Evolutionary conservation across 2,888 invertebrate genomes (phyloP), one percentile per base, ranked within the genome.

Genomic region (Tetragnatha montana): DNA sequence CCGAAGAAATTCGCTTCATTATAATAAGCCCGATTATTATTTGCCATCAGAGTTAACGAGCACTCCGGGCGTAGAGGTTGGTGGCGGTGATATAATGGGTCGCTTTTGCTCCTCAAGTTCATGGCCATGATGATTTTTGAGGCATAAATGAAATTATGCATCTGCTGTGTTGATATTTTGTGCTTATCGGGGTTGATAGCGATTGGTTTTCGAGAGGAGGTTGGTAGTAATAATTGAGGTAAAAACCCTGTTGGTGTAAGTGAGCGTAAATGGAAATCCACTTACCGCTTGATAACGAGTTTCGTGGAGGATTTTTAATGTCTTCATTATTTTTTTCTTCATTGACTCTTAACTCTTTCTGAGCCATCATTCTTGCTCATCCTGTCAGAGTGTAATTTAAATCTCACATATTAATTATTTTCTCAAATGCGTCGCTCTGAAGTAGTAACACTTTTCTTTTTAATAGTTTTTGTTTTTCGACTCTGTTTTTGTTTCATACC

Each of bases 1-100:
- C 89, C 76, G 81, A 75, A 81, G 81, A 89, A 89, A 71, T 81
- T 89, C 78, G 51, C 76, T 86, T 89, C 84, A 76, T 89, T 89
- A 78, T 81, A 75, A 78, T 78, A 76, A 75, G 76, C 75, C n/a
- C 69, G 50, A 78, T 85, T 85, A 78, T 85, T 85, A 85, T 85
- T 85, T 78, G 71, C 75, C 35, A n/a, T n/a, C n/a, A 69, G 51
- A 71, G 50, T 71, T 85, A 85, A 85, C 71, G 85, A 85, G 78
- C 50, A 71, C 71, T 50, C 49, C 19, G 49, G 78, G 51, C 49
- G 35, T 73, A 47, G 19, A 7, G 60, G 70, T 47, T 19, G 49
- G 71, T 19, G 81, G 81, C 71, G 70, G 4, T 35, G 21, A 50
- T 70, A 81, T 71, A 82, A 73, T 73, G 49, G n/a, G 51, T 60